These are phyloP conservation scores for Urophycis tenuis DNA, from an alignment of 2,797 vertebrate species.

Conservation along the genomic window DNA sequence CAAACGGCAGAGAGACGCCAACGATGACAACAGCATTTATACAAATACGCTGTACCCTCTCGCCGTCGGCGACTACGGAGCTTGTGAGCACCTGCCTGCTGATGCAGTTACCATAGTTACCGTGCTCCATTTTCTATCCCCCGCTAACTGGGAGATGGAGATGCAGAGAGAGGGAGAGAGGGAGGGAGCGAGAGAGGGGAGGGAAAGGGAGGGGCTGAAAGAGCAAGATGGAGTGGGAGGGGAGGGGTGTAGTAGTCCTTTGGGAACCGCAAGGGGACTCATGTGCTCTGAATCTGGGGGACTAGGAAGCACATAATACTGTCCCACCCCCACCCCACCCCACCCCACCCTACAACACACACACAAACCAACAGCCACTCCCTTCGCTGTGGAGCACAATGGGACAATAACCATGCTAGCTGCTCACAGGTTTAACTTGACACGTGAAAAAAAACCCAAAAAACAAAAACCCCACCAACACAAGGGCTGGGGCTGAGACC, in stretches of 20 bases:
- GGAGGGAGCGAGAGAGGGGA: conserved; percentile 13
- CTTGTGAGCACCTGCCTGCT: conserved; percentile 59
- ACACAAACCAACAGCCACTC: conserved; percentile 45
- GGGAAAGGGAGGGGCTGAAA: conserved; percentile 37
- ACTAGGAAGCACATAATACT: conserved; percentile 40
- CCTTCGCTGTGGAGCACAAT: conserved; percentile 49
- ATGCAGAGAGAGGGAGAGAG: conserved; percentile 40
- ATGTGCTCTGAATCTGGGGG: conserved; percentile 51
- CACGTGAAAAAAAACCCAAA: conserved; percentile 15
- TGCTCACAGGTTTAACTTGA: not conserved
- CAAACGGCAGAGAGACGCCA: not conserved
- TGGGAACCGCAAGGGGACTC: conserved; percentile 47
- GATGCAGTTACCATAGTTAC: conserved; percentile 76
- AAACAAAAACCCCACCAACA: not conserved
- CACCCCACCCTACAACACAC: conserved; percentile 17
- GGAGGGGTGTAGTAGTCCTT: conserved; percentile 31
- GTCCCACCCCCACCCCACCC: conserved; percentile 30
- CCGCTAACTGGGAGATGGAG: conserved; percentile 45
- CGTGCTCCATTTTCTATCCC: conserved; percentile 66
- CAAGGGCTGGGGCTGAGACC: not conserved
- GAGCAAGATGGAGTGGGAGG: conserved; percentile 16
- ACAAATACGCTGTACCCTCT: not conserved
- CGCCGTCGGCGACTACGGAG: conserved; percentile 24
- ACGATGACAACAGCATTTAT: not conserved
- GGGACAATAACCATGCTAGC: conserved; percentile 41